A percentile compares a stretch with the other conserved stretches of the same genome.
Evolutionary conservation across 2,797 vertebrate genomes (phyloP).

Genomic region (Microchirus variegatus): DNA sequence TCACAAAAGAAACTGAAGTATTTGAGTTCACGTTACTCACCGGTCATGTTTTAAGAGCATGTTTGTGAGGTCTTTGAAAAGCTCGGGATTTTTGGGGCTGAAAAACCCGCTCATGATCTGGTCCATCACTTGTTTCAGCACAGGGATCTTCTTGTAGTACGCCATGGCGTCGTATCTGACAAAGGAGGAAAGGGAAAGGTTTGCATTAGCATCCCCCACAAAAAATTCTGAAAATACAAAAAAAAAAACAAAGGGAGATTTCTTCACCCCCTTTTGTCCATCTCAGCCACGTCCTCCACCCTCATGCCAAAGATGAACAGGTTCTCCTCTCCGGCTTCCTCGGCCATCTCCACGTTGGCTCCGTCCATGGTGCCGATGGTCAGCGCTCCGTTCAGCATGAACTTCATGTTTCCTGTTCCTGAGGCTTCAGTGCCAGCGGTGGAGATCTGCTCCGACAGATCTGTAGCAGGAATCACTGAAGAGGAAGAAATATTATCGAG

Average conservation of each 20-base stretch:
- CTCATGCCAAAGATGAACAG: conserved; percentile 98
- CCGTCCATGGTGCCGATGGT: conserved; percentile 99
- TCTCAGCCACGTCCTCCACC: conserved; percentile 86
- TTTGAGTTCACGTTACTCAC: conserved; percentile 68
- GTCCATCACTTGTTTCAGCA: conserved; percentile 89
- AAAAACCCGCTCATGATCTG: conserved; percentile 92
- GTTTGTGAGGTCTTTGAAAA: conserved; percentile 90
- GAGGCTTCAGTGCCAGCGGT: conserved; percentile 95
- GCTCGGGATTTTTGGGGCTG: conserved; percentile 87
- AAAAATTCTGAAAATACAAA: background rate
- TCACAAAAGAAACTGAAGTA: background rate
- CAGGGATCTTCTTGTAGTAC: conserved; percentile 88
- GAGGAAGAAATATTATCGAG: rapidly evolving
- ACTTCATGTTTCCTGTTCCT: conserved; percentile 98
- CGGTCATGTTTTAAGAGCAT: conserved; percentile 96
- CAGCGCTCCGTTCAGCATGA: conserved; percentile 96
- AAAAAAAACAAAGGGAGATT: background rate
- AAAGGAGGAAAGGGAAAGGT: background rate
- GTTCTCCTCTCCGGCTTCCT: conserved; percentile 94
- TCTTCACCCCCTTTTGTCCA: conserved; percentile 90
- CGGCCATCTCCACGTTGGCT: conserved; percentile 97
- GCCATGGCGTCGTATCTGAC: conserved; percentile 88
- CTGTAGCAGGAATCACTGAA: conserved; percentile 94
- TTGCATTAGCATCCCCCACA: background rate
- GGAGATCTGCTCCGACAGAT: conserved; percentile 97